Conservation (phyloP, 2,113 vertebrate species). For the Serilophus lunatus region DNA sequence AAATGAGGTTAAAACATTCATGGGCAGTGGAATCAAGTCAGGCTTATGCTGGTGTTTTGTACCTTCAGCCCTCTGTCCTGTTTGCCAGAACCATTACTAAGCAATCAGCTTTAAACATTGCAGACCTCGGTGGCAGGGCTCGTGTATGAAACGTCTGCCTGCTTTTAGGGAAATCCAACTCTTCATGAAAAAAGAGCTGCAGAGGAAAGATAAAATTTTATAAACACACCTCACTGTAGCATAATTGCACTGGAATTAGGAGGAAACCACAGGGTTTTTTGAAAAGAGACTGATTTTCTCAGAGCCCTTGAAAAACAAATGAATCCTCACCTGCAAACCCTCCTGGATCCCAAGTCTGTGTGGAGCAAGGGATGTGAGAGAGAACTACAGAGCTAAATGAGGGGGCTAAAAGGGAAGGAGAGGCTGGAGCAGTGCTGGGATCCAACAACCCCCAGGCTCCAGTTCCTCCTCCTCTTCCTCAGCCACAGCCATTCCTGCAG, state of each 20-base stretch:
- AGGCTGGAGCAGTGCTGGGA: background rate
- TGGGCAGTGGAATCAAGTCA: conserved; percentile 6
- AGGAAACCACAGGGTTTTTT: background rate
- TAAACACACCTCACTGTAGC: background rate
- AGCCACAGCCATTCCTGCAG: background rate
- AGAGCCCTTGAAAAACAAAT: background rate
- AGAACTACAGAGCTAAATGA: rapidly evolving
- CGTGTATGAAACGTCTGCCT: background rate
- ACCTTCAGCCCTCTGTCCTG: background rate
- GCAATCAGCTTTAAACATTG: conserved; percentile 19
- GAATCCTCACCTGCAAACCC: rapidly evolving
- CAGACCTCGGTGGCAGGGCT: background rate
- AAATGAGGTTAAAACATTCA: conserved; percentile 66
- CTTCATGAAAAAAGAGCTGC: background rate
- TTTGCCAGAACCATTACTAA: conserved; percentile 10
- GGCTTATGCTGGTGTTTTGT: background rate
- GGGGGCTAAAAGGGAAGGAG: rapidly evolving
- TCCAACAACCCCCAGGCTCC: background rate
- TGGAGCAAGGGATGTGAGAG: rapidly evolving
- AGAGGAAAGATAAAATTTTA: background rate
- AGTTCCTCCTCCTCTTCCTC: background rate
- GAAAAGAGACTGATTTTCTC: background rate
- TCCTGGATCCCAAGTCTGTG: rapidly evolving
- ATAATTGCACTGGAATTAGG: background rate
- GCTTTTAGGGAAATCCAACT: background rate